Evolutionary conservation across 2,797 vertebrate species (phyloP).

Genomic region (Epinephelus malabaricus): DNA sequence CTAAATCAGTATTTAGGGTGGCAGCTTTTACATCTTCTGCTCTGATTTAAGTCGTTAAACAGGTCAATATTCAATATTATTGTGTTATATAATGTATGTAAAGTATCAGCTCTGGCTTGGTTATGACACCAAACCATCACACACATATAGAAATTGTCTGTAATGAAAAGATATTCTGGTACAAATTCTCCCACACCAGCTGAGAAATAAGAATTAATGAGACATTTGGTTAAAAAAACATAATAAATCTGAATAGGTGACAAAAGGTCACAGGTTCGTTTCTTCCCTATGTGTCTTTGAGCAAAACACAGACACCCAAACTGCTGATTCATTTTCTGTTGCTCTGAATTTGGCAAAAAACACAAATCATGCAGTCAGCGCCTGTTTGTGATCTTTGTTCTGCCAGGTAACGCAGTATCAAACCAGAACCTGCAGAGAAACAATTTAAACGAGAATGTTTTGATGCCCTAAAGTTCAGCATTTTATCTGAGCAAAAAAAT

Average conservation of each 20-base stretch:
- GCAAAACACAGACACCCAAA: no score
- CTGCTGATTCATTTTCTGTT: neutral
- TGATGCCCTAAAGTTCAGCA: neutral
- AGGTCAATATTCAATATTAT: neutral
- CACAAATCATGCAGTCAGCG: neutral
- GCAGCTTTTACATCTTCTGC: neutral
- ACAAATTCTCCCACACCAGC: neutral
- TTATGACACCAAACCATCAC: neutral
- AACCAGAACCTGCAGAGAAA: neutral
- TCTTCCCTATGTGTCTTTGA: no score
- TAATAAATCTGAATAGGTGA: no score
- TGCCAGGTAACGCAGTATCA: neutral
- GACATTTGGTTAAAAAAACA: neutral
- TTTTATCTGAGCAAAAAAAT: neutral
- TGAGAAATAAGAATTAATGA: neutral
- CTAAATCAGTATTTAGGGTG: neutral
- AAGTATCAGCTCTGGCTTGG: neutral
- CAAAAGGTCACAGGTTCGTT: no score
- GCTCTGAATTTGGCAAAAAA: neutral
- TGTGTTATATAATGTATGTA: no score
- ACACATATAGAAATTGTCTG: neutral
- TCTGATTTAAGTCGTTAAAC: no score
- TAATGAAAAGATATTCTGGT: neutral
- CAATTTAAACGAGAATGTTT: neutral
- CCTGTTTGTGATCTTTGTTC: no score